Evolutionary conservation across 2,113 vertebrate species (phyloP).

Genomic region (Chauna torquata): DNA sequence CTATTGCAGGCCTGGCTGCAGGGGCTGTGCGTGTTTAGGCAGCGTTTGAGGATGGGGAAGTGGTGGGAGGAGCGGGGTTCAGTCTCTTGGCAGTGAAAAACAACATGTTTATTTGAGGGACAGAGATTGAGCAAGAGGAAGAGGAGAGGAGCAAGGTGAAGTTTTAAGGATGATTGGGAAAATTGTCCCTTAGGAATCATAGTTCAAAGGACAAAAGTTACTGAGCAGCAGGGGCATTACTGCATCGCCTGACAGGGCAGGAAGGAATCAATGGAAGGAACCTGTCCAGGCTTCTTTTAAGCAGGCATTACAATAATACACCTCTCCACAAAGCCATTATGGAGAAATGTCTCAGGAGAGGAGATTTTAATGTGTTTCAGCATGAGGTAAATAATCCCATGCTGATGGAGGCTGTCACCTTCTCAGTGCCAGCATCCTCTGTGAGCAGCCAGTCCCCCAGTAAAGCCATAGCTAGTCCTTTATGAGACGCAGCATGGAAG

Average conservation of each 20-base stretch:
- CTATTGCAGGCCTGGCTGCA: not conserved
- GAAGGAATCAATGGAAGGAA: not conserved
- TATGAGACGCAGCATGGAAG: not conserved
- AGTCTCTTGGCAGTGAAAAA: not conserved
- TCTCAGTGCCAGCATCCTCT: not conserved
- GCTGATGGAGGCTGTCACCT: not conserved
- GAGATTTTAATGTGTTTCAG: slow-evolving; percentile 34
- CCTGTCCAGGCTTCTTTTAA: not conserved
- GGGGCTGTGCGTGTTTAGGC: not conserved
- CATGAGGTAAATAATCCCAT: slow-evolving; percentile 16
- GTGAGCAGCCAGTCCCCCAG: not conserved
- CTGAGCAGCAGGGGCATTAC: not conserved
- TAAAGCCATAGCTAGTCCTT: not conserved
- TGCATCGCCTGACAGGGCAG: not conserved
- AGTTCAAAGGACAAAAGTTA: not conserved
- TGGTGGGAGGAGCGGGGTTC: not conserved
- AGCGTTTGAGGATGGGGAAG: not conserved
- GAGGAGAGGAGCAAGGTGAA: not conserved
- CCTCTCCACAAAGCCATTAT: not conserved
- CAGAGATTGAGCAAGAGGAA: not conserved
- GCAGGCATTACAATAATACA: not conserved
- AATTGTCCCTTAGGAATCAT: not conserved
- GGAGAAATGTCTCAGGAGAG: slow-evolving; percentile 23
- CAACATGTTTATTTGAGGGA: not conserved
- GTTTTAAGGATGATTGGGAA: not conserved